Evolutionary conservation across 1,140 invertebrate genomes (phyloP), one percentile per base, ranked within the genome.

Genomic region (Ptiloglossa arizonensis): DNA sequence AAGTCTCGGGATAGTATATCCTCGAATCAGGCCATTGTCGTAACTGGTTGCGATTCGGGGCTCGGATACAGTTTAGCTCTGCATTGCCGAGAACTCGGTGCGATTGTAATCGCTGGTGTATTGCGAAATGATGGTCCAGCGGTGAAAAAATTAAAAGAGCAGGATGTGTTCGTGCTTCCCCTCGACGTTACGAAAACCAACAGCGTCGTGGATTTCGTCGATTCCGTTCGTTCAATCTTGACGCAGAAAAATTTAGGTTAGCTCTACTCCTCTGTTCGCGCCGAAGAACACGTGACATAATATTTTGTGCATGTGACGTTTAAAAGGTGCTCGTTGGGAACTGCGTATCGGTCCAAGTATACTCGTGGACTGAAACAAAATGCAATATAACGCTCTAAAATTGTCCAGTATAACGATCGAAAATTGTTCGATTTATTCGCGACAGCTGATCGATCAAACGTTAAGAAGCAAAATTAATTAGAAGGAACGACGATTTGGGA

Each of bases 1-100:
- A 74, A 60, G 9, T 41, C 60, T 27, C 64, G 63, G 0, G 56
- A 68, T 1, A 59, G 69, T 29, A 48, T 86, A 48, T 24, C 32
- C 5, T 70, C 84, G 8, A 90, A 89, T 4, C 91, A 94, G 86
- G 93, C 95, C 54, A 86, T 97, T 19, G 92, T 96, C 5, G 95
- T 97, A 71, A 97, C 96, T 27, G 97, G 97, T 54, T 97, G 96
- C 87, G 96, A 97, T 89, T 96, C 96, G 72, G 97, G 97, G 6
- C 92, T 97, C n/a, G 97, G 97, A 32, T 96, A 94, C 91, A 95
- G 94, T 1, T 86, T 96, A n/a, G 95, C 96, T 1, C 88, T 94
- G 9, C 93, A 96, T 59, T 93, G 94, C 41, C 91, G 93, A 22
- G 89, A 94, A 24, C 88, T 94, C 57, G 96, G 95, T 0, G 93